These are phyloP conservation scores for Eurypyga helias DNA, from an alignment of 2,113 vertebrate species.

Conservation along the genomic window DNA sequence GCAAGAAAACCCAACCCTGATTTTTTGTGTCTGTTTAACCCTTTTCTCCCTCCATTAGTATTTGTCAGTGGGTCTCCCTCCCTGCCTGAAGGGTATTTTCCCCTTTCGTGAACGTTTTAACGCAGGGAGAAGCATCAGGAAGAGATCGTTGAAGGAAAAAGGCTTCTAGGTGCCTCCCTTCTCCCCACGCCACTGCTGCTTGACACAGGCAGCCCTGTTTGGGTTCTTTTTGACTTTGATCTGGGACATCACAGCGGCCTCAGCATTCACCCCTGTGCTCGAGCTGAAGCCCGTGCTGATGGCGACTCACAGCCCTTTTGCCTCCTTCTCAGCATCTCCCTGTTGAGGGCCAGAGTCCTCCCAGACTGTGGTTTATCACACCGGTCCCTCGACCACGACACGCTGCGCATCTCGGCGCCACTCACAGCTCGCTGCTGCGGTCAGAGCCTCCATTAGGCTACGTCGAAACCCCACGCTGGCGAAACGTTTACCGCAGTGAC, in stretches of 20 bases:
- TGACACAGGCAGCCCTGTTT: accelerated
- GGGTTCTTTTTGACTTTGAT: not conserved
- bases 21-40: not conserved
- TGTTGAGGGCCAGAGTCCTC: not conserved
- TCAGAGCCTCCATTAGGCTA: not conserved
- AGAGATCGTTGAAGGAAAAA: not conserved
- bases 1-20: not conserved
- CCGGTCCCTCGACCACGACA: accelerated
- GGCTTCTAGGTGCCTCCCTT: not conserved
- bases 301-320: not conserved
- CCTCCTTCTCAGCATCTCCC: not conserved
- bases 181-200: accelerated
- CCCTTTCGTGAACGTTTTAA: not conserved
- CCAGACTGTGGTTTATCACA: not conserved
- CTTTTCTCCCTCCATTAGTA: not conserved
- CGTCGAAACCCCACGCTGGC: not conserved
- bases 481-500: not conserved
- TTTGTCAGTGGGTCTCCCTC: not conserved
- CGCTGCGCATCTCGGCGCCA: accelerated
- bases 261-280: not conserved
- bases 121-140: not conserved
- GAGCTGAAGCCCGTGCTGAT: not conserved
- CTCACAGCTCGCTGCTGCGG: accelerated
- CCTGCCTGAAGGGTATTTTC: not conserved
- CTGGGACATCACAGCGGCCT: not conserved